These are phyloP conservation scores for Oryzias celebensis DNA, from an alignment of 2,113 vertebrate genomes.

Conservation along the genomic window DNA sequence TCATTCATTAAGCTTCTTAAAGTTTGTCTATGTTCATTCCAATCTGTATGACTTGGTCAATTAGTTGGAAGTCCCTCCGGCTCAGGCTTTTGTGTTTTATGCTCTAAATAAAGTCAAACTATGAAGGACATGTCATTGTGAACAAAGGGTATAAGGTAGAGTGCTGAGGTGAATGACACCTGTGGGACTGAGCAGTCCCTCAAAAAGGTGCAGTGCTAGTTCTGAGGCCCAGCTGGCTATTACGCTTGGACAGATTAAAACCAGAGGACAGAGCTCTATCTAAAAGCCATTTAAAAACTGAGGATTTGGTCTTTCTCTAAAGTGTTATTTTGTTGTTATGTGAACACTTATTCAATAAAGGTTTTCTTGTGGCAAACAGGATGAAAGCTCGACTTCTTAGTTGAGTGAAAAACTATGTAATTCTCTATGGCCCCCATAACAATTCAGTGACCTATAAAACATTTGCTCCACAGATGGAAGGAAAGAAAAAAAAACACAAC, in stretches of 20 bases:
- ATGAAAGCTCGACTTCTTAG: conserved; percentile 2
- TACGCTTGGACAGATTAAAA: background rate
- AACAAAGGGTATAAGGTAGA: conserved; percentile 34
- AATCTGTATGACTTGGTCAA: conserved; percentile 32
- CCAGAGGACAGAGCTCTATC: conserved; percentile 3
- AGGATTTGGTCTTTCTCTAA: background rate
- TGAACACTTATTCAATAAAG: conserved; percentile 1
- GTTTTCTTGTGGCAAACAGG: conserved; percentile 7
- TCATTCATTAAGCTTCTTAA: background rate
- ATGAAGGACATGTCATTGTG: conserved; percentile 29
- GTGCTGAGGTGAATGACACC: conserved; percentile 31
- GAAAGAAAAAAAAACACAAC: conserved; percentile 13
- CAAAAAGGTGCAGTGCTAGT: conserved; percentile 21
- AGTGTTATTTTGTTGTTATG: too few species aligned
- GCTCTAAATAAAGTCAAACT: conserved; percentile 37
- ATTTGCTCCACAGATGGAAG: conserved; percentile 17
- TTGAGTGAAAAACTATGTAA: conserved; percentile 39
- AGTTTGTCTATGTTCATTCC: background rate
- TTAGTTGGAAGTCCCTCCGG: conserved; percentile 24
- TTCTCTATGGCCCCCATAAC: conserved; percentile 39
- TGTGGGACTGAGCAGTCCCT: conserved; percentile 43
- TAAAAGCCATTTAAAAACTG: conserved; percentile 10
- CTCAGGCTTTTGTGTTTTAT: conserved; percentile 32
- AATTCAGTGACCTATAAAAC: conserved; percentile 23
- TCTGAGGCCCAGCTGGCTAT: conserved; percentile 5